phyloP scores from a whole-genome alignment of 2,888 invertebrate species.

The Drosophila infuscata region DNA sequence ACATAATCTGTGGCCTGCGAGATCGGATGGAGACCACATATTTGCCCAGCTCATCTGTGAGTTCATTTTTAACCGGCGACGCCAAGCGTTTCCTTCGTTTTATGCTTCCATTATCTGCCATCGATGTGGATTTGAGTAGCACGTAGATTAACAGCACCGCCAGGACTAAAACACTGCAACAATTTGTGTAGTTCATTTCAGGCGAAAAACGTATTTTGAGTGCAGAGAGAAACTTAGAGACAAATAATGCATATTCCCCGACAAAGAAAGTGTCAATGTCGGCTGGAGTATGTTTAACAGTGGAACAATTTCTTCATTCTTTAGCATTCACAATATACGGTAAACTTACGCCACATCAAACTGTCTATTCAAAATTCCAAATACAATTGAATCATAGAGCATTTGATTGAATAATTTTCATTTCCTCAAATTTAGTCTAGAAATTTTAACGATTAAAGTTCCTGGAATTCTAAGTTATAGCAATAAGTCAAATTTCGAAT shows the following conservation, averaged over 20 bases:
- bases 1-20: slow-evolving; percentile 9
- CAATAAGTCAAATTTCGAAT: too few relatives aligned
- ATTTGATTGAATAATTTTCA: not conserved
- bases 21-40: slow-evolving; percentile 61
- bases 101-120: slow-evolving; percentile 1
- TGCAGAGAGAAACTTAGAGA: not conserved
- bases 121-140: not conserved
- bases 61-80: not conserved
- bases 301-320: not conserved
- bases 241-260: not conserved
- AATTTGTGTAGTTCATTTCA: slow-evolving; percentile 41
- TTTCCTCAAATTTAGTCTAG: not conserved
- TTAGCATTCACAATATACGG: slow-evolving; percentile 4
- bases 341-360: not conserved
- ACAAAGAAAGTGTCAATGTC: not conserved
- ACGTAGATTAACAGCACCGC: slow-evolving; percentile 3
- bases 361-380: not conserved
- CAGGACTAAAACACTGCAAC: slow-evolving; percentile 9
- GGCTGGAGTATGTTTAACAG: not conserved
- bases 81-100: slow-evolving; percentile 33
- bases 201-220: slow-evolving; percentile 1
- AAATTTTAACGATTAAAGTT: not conserved
- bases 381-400: slow-evolving; percentile 5
- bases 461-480: not conserved
- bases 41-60: slow-evolving; percentile 20